These are phyloP conservation scores for Crioceris asparagi DNA, from an alignment of 2,888 invertebrate genomes.

Conservation along the genomic window DNA sequence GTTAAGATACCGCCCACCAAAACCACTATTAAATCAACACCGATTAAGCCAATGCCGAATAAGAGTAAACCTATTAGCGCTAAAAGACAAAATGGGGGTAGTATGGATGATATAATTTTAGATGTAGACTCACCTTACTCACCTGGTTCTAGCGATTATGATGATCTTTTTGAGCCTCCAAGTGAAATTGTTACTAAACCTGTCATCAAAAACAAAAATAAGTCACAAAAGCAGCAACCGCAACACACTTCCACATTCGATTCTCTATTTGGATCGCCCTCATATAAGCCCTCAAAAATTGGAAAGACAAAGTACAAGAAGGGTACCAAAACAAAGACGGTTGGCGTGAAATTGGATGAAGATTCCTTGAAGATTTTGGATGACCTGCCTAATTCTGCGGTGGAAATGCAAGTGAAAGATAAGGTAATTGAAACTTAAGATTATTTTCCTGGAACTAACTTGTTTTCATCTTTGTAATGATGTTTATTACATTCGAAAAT, in stretches of 20 bases:
- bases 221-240: constrained; percentile 15
- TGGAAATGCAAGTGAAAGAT: constrained; percentile 89
- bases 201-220: constrained; percentile 20
- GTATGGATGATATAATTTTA: constrained; percentile 45
- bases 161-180: constrained; percentile 78
- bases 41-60: constrained; percentile 45
- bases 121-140: constrained; percentile 80
- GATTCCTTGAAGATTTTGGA: constrained; percentile 75
- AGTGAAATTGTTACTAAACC: constrained; percentile 29
- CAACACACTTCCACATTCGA: constrained; percentile 48
- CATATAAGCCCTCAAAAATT: constrained; percentile 25
- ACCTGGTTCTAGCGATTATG: constrained; percentile 80
- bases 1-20: constrained; percentile 41
- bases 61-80: constrained; percentile 22
- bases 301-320: constrained; percentile 20
- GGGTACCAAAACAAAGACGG: constrained; percentile 47
- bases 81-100: constrained; percentile 30
- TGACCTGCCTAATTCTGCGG: constrained; percentile 85
- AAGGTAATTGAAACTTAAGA: too few species aligned
- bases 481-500: too few species aligned
- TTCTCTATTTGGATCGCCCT: constrained; percentile 52
- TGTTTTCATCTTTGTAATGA: too few species aligned
- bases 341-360: constrained; percentile 66
- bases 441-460: too few species aligned
- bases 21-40: constrained; percentile 48